Base-by-base conservation (phyloP, 2,888 invertebrate species). In the Drymonia ruficornis region DNA sequence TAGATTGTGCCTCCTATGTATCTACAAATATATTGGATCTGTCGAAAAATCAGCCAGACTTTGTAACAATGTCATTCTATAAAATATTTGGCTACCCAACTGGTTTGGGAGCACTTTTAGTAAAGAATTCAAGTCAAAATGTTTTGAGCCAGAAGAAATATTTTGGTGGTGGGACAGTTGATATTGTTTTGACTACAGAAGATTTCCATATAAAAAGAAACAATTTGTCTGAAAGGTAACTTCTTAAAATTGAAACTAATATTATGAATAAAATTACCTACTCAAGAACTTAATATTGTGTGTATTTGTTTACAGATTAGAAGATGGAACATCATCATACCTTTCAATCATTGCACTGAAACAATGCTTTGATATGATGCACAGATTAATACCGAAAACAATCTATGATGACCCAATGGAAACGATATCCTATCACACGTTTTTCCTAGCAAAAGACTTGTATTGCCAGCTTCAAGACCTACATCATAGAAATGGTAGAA, bases 31-130 rank as follows among this genome's bases (percentile, higher is more conserved):
- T 90, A 52, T 88, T 99, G 50, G 95, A 99, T 91, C 92, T 99
- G 53, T 92, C 94, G 0, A 70, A 77, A 49, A 90, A 91, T 56
- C 94, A 95, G 63, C 97, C 99, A 4, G 98, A 99, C 87, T 99
- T 98, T 93, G 95, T 99, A 0, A 94, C 95, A 53, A 55, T 99
- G 16, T 99, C 99, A 0, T 99, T 99, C 91, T 99, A 99, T 89
- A 99, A 99, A 93, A 96, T 99, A 76, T 99, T 99, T 92, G 95
- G 95, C 18, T 99, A 96, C 84, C 99, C 99, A 1, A 99, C 99
- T 50, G 99, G 99, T 3, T 89, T 99, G 16, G 99, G 99, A 31
- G 98, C 98, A 12, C 83, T 99, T 18, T 80, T 99, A 53, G 96
- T 99, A 0, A 95, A 93, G 75, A 96, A 96, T 77, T 80, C 86